These are phyloP conservation scores for Muscicapa adusta DNA, from an alignment of 2,113 vertebrate species.

Conservation along the genomic window DNA sequence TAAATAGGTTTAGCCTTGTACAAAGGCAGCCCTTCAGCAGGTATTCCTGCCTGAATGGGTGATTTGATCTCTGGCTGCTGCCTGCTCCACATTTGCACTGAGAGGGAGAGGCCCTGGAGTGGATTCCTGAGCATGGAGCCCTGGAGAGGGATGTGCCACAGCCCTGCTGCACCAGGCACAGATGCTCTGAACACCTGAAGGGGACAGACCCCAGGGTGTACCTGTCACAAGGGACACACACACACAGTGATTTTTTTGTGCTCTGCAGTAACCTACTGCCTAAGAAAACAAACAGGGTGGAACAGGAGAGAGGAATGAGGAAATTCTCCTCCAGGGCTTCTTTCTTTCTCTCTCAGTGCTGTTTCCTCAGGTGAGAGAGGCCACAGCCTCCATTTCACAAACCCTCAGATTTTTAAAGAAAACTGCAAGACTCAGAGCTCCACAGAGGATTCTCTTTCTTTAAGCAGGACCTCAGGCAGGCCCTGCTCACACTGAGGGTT, in stretches of 20 bases:
- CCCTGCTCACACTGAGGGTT: neutral
- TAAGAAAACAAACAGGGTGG: neutral
- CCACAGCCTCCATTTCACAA: neutral
- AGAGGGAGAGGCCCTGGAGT: neutral
- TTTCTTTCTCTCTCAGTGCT: neutral
- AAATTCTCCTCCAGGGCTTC: neutral
- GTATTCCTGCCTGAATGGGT: slow-evolving; percentile 15
- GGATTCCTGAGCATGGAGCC: neutral
- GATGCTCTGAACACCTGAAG: neutral
- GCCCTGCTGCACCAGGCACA: neutral
- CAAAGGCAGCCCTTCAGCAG: neutral
- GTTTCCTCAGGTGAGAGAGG: neutral
- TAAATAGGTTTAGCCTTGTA: neutral
- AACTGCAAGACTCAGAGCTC: neutral
- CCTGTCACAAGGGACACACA: neutral
- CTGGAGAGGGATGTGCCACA: neutral
- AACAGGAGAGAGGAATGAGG: slow-evolving; percentile 6
- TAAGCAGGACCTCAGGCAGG: neutral
- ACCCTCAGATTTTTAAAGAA: neutral
- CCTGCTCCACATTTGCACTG: neutral
- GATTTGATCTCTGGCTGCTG: neutral
- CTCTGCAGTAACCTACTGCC: neutral
- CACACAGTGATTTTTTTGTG: neutral
- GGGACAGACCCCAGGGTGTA: neutral
- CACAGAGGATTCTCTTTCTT: neutral